Conservation (phyloP, 2,797 vertebrate genomes). For the Epinephelus malabaricus region DNA sequence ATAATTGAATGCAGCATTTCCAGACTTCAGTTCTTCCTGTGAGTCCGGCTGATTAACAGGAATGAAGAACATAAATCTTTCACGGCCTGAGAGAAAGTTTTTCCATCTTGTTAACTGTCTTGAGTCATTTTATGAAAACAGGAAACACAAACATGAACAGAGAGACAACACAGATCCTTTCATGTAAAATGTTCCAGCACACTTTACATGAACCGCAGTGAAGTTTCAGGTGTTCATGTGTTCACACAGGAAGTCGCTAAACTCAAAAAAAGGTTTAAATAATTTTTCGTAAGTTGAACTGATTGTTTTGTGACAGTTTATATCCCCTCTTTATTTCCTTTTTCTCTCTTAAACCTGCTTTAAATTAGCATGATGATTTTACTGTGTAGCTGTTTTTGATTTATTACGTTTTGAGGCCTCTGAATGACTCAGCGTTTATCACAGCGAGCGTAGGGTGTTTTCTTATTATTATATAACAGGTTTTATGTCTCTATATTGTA, state of each 20-base stretch:
- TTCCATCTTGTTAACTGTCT: neutral
- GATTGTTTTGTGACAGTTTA: neutral
- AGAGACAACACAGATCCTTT: neutral
- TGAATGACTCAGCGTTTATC: neutral
- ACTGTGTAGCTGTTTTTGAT: slow-evolving; percentile 1
- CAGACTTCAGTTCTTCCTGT: neutral
- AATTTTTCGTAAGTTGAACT: no score
- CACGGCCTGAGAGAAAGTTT: neutral
- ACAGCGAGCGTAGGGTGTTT: no score
- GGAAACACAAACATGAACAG: neutral
- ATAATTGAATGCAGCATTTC: slow-evolving; percentile 9
- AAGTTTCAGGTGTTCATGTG: neutral
- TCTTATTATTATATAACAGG: neutral
- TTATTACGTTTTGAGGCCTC: neutral
- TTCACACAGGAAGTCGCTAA: neutral
- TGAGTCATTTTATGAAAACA: neutral
- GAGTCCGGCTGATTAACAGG: neutral
- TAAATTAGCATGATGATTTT: slow-evolving; percentile 6
- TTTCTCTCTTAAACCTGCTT: slow-evolving; percentile 9
- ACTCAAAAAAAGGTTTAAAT: neutral
- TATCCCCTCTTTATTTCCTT: neutral
- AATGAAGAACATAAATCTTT: neutral
- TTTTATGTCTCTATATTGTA: neutral
- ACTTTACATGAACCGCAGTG: no score
- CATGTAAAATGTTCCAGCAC: neutral